A percentile compares a stretch with the other conserved stretches of the same genome.
phyloP scores from a whole-genome alignment of 2,113 vertebrate species.

The Conger conger region DNA sequence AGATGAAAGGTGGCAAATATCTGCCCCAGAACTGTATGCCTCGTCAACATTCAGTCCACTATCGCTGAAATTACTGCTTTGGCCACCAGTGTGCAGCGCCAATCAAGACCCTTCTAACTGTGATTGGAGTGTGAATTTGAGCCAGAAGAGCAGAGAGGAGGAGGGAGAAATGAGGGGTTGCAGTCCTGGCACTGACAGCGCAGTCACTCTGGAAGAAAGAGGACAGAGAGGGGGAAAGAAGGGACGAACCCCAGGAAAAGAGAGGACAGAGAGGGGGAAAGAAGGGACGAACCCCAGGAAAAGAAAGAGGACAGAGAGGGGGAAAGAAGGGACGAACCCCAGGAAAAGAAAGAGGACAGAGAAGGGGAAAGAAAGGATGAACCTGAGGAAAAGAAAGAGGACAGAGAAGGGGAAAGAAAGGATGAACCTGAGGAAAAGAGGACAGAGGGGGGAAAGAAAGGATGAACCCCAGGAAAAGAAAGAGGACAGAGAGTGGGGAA shows the following conservation, averaged over 20 bases:
- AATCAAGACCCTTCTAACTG: background rate
- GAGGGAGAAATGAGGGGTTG: background rate
- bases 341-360: no score
- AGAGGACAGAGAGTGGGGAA: background rate
- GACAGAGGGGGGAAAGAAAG: background rate
- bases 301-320: no score
- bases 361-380: no score
- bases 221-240: background rate
- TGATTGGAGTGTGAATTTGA: background rate
- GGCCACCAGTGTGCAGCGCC: background rate
- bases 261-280: no score
- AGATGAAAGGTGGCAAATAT: background rate
- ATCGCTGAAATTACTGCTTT: background rate
- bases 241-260: background rate
- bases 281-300: background rate
- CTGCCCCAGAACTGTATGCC: background rate
- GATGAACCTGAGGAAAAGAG: background rate
- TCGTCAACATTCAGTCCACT: background rate
- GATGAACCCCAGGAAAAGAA: no score
- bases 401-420: no score
- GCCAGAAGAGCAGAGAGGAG: background rate
- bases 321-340: background rate
- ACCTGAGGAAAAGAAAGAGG: background rate
- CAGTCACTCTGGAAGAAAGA: slow-evolving; percentile 14
- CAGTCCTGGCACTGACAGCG: background rate